Conservation (phyloP, 2,797 vertebrate species). For the Kryptopterus vitreolus region DNA sequence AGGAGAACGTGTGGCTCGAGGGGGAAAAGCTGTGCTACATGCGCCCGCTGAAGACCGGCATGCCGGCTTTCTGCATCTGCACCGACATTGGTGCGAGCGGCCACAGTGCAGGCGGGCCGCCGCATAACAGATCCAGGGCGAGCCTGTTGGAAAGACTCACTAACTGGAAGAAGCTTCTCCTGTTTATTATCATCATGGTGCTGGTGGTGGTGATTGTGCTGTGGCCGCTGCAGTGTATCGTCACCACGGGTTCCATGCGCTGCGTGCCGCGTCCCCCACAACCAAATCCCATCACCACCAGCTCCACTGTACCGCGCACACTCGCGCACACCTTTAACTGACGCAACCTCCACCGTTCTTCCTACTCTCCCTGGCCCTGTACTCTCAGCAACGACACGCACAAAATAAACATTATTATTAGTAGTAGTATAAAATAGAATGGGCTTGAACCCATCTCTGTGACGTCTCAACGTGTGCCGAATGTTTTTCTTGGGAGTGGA, state of each 20-base stretch:
- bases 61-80: conserved; percentile 73
- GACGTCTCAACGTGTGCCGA: background rate
- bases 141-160: conserved; percentile 64
- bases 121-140: conserved; percentile 24
- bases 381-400: background rate
- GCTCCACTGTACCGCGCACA: fast-evolving
- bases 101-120: conserved; percentile 30
- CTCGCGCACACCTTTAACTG: background rate
- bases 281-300: background rate
- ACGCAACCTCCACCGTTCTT: background rate
- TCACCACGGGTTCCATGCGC: conserved; percentile 83
- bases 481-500: background rate
- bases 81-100: conserved; percentile 87
- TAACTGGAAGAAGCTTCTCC: conserved; percentile 84
- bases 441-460: background rate
- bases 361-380: background rate
- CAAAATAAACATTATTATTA: background rate
- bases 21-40: conserved; percentile 88
- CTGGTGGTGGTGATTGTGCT: conserved; percentile 82
- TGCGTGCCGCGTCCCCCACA: conserved; percentile 60
- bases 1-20: conserved; percentile 87
- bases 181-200: conserved; percentile 77
- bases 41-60: conserved; percentile 48
- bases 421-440: background rate
- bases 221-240: conserved; percentile 90